A percentile compares a stretch with the other conserved stretches of the same genome.
Conservation (phyloP, 2,888 invertebrate genomes). For the Neelides folsomi region DNA sequence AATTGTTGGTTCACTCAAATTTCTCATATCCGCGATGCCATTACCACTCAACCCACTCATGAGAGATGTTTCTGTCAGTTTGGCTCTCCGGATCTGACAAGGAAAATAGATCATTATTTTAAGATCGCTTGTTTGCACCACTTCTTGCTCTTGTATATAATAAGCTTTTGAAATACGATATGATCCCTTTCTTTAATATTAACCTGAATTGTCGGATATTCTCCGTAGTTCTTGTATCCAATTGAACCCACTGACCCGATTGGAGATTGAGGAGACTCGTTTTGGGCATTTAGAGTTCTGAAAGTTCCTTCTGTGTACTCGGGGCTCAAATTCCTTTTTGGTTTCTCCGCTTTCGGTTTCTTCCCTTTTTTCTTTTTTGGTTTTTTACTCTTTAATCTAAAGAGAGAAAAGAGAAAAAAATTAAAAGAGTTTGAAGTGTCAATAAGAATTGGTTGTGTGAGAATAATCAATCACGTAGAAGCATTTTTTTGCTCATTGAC, state of each 20-base stretch:
- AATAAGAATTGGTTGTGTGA: too few relatives aligned
- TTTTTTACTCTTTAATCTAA: slow-evolving; percentile 27
- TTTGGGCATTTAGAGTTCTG: too few relatives aligned
- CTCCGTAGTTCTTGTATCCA: slow-evolving; percentile 12
- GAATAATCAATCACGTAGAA: too few relatives aligned
- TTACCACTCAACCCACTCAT: neutral
- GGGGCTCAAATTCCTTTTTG: neutral
- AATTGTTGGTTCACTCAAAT: slow-evolving; percentile 3
- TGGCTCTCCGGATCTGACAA: slow-evolving; percentile 13
- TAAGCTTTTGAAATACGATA: neutral
- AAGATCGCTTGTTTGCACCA: neutral
- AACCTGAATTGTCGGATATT: slow-evolving; percentile 22
- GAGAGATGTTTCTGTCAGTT: slow-evolving; percentile 13
- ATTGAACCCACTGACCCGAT: too few relatives aligned
- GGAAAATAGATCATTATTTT: neutral
- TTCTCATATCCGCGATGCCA: neutral
- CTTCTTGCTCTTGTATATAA: neutral
- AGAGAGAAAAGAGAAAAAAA: neutral
- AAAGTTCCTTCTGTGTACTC: too few relatives aligned
- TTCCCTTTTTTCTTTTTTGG: slow-evolving; percentile 15
- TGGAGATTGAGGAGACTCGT: too few relatives aligned
- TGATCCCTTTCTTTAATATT: neutral
- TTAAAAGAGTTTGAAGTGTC: too few relatives aligned
- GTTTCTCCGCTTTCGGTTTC: slow-evolving; percentile 2
- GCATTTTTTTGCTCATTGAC: too few relatives aligned